Percentiles rank a stretch among this genome's conserved stretches.
Conservation (phyloP, 2,797 vertebrate species). For the Bufotes viridis region DNA sequence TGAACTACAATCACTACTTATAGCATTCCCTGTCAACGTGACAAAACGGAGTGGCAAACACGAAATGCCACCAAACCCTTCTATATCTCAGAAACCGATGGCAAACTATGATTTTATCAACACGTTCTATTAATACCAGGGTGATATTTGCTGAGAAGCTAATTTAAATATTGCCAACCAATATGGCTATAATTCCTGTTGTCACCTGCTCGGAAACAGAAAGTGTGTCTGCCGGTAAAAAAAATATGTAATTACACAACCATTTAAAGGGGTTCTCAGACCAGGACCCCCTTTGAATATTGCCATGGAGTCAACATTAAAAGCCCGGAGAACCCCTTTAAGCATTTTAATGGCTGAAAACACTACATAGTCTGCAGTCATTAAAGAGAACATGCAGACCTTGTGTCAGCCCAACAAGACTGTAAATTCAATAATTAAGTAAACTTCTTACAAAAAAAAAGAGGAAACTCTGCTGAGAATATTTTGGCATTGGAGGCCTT, state of each 20-base stretch:
- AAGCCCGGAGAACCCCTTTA: no score
- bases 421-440: no score
- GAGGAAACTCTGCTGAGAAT: background rate
- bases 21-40: background rate
- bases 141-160: background rate
- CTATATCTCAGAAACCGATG: background rate
- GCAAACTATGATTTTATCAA: background rate
- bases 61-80: background rate
- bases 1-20: background rate
- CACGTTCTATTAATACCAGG: background rate
- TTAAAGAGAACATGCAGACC: no score
- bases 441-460: background rate
- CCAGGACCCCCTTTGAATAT: no score
- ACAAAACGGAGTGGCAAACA: constrained; percentile 1
- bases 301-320: no score
- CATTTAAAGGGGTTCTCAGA: no score
- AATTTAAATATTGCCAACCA: background rate
- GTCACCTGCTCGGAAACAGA: background rate
- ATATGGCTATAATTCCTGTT: background rate
- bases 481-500: background rate
- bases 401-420: no score
- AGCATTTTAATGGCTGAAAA: background rate
- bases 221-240: background rate
- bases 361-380: background rate
- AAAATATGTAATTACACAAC: no score